These are phyloP conservation scores for Drosophila busckii DNA, from an alignment of 1,140 invertebrate species.

Conservation along the genomic window DNA sequence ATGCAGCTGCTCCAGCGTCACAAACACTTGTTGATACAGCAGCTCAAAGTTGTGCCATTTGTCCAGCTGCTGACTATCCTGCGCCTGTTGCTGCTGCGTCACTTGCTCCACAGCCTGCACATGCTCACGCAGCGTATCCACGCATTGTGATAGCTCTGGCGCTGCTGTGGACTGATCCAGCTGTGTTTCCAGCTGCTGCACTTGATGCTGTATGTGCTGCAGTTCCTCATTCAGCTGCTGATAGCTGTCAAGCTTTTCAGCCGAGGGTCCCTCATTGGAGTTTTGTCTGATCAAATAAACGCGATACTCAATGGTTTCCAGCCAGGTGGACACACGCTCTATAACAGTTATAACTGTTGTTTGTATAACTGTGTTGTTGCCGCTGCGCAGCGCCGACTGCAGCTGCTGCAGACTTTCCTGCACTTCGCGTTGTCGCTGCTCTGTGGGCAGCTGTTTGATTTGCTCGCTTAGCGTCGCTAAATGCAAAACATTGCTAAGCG, in stretches of 20 bases:
- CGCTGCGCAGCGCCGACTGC: constrained; percentile 82
- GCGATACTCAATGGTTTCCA: constrained; percentile 90
- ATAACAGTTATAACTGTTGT: constrained; percentile 86
- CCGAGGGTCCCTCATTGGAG: constrained; percentile 80
- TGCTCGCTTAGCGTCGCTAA: constrained; percentile 82
- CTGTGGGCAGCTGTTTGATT: constrained; percentile 80
- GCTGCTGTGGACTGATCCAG: constrained; percentile 79
- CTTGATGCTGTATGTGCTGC: constrained; percentile 78
- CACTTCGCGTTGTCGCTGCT: constrained; percentile 81
- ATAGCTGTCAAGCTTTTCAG: constrained; percentile 80
- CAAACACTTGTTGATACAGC: constrained; percentile 36
- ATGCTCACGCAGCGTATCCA: constrained; percentile 80
- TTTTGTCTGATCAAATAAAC: constrained; percentile 84
- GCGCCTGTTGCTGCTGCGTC: constrained; percentile 82
- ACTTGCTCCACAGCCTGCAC: constrained; percentile 82
- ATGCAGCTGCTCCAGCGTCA: constrained; percentile 49
- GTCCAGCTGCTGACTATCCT: constrained; percentile 82
- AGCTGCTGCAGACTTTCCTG: constrained; percentile 82
- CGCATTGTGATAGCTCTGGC: constrained; percentile 80
- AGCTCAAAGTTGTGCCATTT: constrained; percentile 85
- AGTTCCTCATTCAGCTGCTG: constrained; percentile 79
- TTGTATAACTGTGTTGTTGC: constrained; percentile 83
- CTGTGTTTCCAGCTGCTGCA: constrained; percentile 79
- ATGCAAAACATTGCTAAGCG: constrained; percentile 80
- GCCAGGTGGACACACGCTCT: constrained; percentile 88